phyloP scores from a whole-genome alignment of 2,888 invertebrate genomes.

The Eupithecia inturbata region DNA sequence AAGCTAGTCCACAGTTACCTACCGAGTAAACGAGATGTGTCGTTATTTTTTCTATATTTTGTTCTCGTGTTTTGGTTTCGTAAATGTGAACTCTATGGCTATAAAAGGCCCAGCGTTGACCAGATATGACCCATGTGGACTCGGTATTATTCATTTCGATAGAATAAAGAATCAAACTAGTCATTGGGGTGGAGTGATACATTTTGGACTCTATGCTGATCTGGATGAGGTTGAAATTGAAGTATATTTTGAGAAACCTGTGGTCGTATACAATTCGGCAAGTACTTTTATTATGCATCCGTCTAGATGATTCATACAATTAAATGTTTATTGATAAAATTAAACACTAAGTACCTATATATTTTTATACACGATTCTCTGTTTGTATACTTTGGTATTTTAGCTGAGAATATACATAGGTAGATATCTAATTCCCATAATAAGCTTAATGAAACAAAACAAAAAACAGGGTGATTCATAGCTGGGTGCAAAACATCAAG shows the following conservation, averaged over 20 bases:
- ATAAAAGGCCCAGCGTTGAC: slow-evolving; percentile 65
- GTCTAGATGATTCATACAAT: neutral
- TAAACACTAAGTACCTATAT: neutral
- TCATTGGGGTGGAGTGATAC: slow-evolving; percentile 65
- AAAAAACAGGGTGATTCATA: no score
- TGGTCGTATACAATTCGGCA: slow-evolving; percentile 59
- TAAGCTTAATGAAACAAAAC: neutral
- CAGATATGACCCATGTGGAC: slow-evolving; percentile 72
- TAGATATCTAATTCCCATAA: neutral
- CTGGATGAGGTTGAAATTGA: slow-evolving; percentile 57
- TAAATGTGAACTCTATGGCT: slow-evolving; percentile 59
- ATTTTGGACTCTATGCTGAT: slow-evolving; percentile 63
- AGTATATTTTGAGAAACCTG: slow-evolving; percentile 62
- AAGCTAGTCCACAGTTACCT: neutral
- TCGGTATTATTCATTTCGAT: slow-evolving; percentile 72
- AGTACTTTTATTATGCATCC: slow-evolving; percentile 40
- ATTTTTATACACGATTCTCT: neutral
- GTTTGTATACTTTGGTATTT: neutral
- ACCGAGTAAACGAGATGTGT: slow-evolving; percentile 25
- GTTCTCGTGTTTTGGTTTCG: slow-evolving; percentile 38
- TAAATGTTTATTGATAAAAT: neutral
- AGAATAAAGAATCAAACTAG: slow-evolving; percentile 53
- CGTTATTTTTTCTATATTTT: slow-evolving; percentile 15
- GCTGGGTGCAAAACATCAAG: no score
- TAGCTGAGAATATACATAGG: neutral